A percentile compares a stretch with the other conserved stretches of the same genome.
Conservation (phyloP, 2,888 invertebrate species). For the Ferrisia virgata region DNA sequence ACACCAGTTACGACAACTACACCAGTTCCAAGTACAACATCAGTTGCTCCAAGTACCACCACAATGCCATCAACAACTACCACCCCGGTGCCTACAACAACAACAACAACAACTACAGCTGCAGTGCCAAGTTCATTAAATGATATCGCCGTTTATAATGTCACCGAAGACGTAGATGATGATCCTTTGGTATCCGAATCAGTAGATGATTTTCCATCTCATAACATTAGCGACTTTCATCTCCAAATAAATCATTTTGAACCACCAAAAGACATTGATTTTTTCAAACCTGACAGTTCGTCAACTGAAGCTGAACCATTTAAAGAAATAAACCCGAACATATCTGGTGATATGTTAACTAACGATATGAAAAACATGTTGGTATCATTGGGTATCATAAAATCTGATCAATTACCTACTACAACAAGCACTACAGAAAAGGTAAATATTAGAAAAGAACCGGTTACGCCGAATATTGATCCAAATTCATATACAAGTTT, state of each 20-base stretch:
- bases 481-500: conserved; percentile 54
- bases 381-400: conserved; percentile 55
- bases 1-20: not conserved
- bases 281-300: not conserved
- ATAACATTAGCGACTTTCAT: not conserved
- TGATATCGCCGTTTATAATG: not conserved
- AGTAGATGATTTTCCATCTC: not conserved
- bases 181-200: not conserved
- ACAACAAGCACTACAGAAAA: conserved; percentile 1
- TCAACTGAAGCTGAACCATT: not conserved
- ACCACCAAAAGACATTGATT: not conserved
- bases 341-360: conserved; percentile 50
- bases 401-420: conserved; percentile 27
- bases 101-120: not conserved
- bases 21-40: not conserved
- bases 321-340: not conserved
- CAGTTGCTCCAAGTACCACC: not conserved
- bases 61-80: not conserved
- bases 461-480: conserved; percentile 50
- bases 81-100: not conserved
- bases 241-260: not conserved
- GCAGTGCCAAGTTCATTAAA: not conserved
- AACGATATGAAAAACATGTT: conserved; percentile 54
- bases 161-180: not conserved
- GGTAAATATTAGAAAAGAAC: conserved; percentile 3